Conservation (phyloP, 1,140 invertebrate species). For the Drosophila fuyamai region DNA sequence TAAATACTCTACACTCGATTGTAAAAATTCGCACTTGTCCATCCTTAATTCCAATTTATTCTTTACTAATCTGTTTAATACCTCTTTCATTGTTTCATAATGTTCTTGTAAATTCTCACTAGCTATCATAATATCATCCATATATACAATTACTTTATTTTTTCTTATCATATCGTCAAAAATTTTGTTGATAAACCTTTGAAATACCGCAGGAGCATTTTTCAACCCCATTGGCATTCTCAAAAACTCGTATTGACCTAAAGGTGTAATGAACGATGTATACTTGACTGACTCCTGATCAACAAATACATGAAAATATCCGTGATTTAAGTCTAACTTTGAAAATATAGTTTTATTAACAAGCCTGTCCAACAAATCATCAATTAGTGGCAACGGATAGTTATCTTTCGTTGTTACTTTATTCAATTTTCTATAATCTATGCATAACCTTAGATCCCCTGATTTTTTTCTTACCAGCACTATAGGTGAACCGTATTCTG, state of each 20-base stretch:
- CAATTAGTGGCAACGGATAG: not conserved
- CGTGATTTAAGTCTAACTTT: not conserved
- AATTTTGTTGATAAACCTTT: slow-evolving; percentile 7
- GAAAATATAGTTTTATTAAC: not conserved
- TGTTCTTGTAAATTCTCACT: not conserved
- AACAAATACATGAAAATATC: not conserved
- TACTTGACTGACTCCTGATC: not conserved
- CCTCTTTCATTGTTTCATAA: not conserved
- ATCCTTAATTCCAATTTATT: slow-evolving; percentile 3
- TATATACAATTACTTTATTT: not conserved
- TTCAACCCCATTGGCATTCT: not conserved
- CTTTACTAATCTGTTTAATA: not conserved
- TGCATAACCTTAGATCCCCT: not conserved
- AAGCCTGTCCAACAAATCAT: not conserved
- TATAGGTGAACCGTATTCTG: not conserved
- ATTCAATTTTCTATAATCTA: not conserved
- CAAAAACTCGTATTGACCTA: too few species aligned
- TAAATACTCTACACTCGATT: not conserved
- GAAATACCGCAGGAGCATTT: not conserved
- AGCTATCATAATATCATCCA: slow-evolving; percentile 36
- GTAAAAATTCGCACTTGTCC: not conserved
- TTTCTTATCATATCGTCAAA: slow-evolving; percentile 6
- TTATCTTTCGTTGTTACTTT: not conserved
- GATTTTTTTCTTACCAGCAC: not conserved
- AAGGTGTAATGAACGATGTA: too few species aligned